phyloP scores from a whole-genome alignment of 2,888 invertebrate genomes.

The Cryptops parisi region DNA sequence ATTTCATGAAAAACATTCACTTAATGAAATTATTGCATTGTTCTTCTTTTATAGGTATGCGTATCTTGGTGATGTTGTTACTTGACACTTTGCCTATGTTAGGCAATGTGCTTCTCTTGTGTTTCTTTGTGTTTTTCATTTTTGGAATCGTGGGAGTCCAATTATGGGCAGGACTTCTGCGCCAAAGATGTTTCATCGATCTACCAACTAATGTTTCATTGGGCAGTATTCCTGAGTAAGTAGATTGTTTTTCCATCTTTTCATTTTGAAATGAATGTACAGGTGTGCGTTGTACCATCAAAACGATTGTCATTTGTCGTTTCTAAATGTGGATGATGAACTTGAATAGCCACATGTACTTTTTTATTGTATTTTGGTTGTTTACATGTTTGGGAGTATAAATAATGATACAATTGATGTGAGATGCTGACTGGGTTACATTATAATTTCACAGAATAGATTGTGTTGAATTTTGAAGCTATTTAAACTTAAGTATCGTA shows the following conservation, averaged over 20 bases:
- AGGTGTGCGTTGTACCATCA: not conserved
- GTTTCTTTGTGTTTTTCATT: slow-evolving; percentile 99
- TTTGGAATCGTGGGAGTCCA: slow-evolving; percentile 99
- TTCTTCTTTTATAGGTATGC: slow-evolving; percentile 61
- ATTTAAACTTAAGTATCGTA: too few species aligned
- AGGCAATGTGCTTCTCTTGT: slow-evolving; percentile 87
- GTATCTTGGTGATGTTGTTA: slow-evolving; percentile 93
- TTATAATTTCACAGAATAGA: too few species aligned
- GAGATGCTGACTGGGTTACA: too few species aligned
- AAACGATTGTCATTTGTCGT: not conserved
- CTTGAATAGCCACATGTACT: too few species aligned
- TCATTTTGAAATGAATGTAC: too few species aligned
- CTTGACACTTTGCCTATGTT: slow-evolving; percentile 98
- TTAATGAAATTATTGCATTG: slow-evolving; percentile 7
- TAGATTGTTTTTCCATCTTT: slow-evolving; percentile 24
- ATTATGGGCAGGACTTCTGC: slow-evolving; percentile 93
- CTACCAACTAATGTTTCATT: slow-evolving; percentile 52
- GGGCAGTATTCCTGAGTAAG: slow-evolving; percentile 70
- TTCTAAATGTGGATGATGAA: not conserved
- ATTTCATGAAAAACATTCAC: too few species aligned
- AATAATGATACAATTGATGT: not conserved
- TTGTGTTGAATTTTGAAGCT: too few species aligned
- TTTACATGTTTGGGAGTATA: too few species aligned
- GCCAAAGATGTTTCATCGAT: slow-evolving; percentile 80
- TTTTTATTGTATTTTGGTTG: too few species aligned